phyloP scores from a whole-genome alignment of 2,888 invertebrate genomes.

The Ryuthela nishihirai region DNA sequence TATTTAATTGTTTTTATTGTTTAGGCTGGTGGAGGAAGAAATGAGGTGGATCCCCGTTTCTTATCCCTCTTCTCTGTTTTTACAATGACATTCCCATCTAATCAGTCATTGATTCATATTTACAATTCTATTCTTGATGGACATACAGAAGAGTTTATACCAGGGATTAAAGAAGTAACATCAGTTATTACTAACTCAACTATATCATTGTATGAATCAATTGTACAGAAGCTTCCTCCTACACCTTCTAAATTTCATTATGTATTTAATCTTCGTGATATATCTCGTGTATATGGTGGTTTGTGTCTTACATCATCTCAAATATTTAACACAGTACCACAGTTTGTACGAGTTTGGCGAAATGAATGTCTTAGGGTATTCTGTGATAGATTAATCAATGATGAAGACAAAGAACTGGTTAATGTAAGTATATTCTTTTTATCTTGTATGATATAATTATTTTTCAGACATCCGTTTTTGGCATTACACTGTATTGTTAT shows the following conservation, averaged over 20 bases:
- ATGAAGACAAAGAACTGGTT: constrained; percentile 54
- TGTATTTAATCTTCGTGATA: constrained; percentile 86
- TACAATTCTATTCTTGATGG: constrained; percentile 76
- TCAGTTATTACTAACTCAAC: constrained; percentile 71
- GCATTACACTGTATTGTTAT: no score
- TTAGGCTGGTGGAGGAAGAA: constrained; percentile 79
- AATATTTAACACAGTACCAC: constrained; percentile 63
- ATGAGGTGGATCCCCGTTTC: constrained; percentile 85
- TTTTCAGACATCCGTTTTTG: no score
- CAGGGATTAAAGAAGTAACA: constrained; percentile 63
- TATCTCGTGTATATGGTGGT: constrained; percentile 79
- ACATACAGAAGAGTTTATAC: constrained; percentile 67
- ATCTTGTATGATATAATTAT: background rate
- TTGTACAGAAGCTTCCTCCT: constrained; percentile 74
- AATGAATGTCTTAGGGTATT: constrained; percentile 85
- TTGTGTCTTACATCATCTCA: constrained; percentile 70
- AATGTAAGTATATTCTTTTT: constrained; percentile 22
- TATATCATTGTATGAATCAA: constrained; percentile 73
- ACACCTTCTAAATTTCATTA: constrained; percentile 93
- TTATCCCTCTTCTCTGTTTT: constrained; percentile 84
- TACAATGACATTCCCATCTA: constrained; percentile 79
- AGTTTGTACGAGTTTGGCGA: constrained; percentile 80
- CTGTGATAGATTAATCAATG: constrained; percentile 75
- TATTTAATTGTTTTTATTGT: no score
- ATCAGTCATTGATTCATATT: constrained; percentile 71